These are phyloP conservation scores for Patella caerulea DNA, from an alignment of 2,888 invertebrate species.

Conservation along the genomic window DNA sequence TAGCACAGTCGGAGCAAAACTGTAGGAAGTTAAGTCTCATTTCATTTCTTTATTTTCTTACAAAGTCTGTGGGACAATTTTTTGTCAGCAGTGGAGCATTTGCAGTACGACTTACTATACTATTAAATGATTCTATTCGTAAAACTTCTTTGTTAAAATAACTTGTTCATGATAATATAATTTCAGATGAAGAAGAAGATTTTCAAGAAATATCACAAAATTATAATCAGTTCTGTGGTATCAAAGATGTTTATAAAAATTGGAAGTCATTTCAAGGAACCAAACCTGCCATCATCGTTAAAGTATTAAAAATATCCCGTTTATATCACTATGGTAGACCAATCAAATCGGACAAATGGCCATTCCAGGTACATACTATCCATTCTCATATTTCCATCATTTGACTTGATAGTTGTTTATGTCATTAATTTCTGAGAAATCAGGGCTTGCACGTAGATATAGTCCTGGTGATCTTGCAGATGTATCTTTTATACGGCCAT, in stretches of 20 bases:
- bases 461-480: constrained; percentile 1
- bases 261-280: constrained; percentile 28
- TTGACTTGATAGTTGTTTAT: background rate
- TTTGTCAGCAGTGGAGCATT: no score
- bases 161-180: no score
- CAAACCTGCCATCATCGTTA: constrained; percentile 45
- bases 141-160: no score
- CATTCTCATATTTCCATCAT: background rate
- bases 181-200: no score
- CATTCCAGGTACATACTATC: constrained; percentile 46
- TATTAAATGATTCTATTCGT: no score
- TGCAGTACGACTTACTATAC: no score
- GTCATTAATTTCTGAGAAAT: background rate
- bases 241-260: constrained; percentile 38
- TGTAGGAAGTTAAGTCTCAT: no score
- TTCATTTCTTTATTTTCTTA: no score
- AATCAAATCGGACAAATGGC: constrained; percentile 50
- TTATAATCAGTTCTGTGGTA: constrained; percentile 12
- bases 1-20: no score
- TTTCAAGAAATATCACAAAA: no score
- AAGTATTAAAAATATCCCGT: constrained; percentile 46
- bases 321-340: constrained; percentile 50
- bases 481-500: background rate
- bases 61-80: no score
- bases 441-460: background rate